phyloP scores from a whole-genome alignment of 2,113 vertebrate genomes.

The Xenotilapia caudafasciata region DNA sequence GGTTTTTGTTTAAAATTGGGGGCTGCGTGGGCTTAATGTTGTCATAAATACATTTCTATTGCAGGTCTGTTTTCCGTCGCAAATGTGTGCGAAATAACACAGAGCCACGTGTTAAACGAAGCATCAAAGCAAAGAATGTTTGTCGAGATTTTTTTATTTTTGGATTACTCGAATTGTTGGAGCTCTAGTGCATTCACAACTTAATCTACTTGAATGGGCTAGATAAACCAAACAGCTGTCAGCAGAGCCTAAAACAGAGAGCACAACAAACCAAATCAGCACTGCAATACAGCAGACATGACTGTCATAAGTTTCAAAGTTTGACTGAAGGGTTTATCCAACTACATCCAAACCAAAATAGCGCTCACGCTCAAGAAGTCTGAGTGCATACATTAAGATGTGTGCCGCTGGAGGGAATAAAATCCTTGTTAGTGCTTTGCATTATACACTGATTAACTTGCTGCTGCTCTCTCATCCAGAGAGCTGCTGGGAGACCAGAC shows the following conservation, averaged over 20 bases:
- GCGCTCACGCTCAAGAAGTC: neutral
- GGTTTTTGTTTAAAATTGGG: neutral
- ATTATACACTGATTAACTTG: constrained; percentile 16
- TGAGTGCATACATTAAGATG: neutral
- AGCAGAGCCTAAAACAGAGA: neutral
- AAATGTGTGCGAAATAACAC: neutral
- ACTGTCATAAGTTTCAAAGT: neutral
- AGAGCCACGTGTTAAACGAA: neutral
- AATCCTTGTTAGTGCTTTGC: neutral
- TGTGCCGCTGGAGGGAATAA: neutral
- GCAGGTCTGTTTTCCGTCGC: neutral
- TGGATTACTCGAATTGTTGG: neutral
- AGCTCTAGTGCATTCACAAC: neutral
- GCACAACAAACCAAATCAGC: neutral
- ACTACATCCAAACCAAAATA: neutral
- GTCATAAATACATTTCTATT: neutral
- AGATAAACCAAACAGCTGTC: neutral
- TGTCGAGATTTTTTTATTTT: neutral
- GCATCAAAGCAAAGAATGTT: neutral
- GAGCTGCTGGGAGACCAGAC: constrained; percentile 26
- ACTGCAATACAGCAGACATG: neutral
- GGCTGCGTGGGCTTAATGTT: neutral
- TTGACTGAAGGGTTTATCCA: neutral
- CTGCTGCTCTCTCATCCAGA: constrained; percentile 4
- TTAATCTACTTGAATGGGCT: neutral